Percentiles rank a stretch among this genome's conserved stretches.
Conservation (phyloP, 2,888 invertebrate genomes). For the Resseliella maxima region DNA sequence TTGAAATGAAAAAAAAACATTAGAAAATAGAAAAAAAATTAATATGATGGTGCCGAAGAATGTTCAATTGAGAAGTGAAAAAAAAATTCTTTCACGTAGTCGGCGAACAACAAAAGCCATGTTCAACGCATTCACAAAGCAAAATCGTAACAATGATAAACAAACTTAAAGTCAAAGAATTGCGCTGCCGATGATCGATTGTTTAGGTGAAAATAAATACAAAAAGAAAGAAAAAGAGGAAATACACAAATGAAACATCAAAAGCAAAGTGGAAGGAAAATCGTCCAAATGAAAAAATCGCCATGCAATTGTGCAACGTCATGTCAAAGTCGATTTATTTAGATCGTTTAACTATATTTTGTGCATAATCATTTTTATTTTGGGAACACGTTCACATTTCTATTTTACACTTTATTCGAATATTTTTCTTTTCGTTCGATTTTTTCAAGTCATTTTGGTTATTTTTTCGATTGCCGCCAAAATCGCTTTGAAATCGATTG, state of each 20-base stretch:
- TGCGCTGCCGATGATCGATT: constrained; percentile 30
- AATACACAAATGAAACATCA: not conserved
- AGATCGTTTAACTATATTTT: constrained; percentile 20
- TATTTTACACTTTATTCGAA: not conserved
- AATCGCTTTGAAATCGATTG: not conserved
- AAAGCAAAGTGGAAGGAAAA: constrained; percentile 17
- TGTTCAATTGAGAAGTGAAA: constrained; percentile 46
- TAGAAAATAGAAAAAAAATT: not conserved
- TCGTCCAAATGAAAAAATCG: not conserved
- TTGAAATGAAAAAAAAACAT: not conserved
- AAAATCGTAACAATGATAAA: constrained; percentile 53
- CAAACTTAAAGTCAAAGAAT: constrained; percentile 3
- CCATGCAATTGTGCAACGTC: constrained; percentile 48
- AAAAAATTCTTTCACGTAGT: constrained; percentile 44
- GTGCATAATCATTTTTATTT: constrained; percentile 43
- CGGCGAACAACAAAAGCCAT: constrained; percentile 28
- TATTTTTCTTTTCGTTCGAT: not conserved
- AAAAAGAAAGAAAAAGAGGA: not conserved
- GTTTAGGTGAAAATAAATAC: not conserved
- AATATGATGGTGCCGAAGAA: constrained; percentile 44
- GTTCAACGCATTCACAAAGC: not conserved
- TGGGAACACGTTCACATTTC: not conserved
- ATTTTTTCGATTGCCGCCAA: constrained; percentile 13
- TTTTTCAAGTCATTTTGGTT: not conserved
- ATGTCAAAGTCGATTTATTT: constrained; percentile 47